A percentile compares a stretch with the other conserved stretches of the same genome.
Conservation (phyloP, 1,140 invertebrate genomes). For the Lucilia cuprina region DNA sequence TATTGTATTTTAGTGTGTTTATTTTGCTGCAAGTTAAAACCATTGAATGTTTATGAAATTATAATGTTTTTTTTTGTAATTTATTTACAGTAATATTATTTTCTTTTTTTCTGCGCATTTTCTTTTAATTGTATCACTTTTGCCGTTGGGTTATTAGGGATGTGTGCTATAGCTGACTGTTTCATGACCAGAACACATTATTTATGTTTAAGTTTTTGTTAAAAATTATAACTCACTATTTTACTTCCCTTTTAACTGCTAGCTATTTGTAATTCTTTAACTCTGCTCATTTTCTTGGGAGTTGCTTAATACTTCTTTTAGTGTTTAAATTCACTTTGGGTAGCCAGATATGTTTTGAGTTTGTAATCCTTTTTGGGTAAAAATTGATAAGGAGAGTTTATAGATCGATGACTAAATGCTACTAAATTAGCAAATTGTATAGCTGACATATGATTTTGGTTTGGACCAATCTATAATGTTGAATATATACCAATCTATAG, state of each 20-base stretch:
- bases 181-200: slow-evolving; percentile 2
- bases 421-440: too few species aligned
- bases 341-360: neutral
- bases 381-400: too few species aligned
- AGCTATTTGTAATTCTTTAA: neutral
- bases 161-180: neutral
- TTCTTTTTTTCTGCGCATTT: neutral
- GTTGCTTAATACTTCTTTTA: neutral
- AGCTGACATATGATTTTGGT: too few species aligned
- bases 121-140: neutral
- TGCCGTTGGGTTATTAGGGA: neutral
- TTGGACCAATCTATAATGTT: too few species aligned
- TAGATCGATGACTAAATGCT: too few species aligned
- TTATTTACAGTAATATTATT: neutral
- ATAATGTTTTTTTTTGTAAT: neutral
- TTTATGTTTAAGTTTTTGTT: slow-evolving; percentile 8
- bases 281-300: neutral
- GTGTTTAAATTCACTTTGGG: neutral
- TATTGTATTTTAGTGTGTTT: neutral
- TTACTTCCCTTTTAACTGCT: neutral
- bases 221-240: neutral
- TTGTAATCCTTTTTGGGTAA: too few species aligned
- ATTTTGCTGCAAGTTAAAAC: neutral
- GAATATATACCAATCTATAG: too few species aligned
- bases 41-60: neutral